phyloP scores from a whole-genome alignment of 2,113 vertebrate species.

The Pteronura brasiliensis region DNA sequence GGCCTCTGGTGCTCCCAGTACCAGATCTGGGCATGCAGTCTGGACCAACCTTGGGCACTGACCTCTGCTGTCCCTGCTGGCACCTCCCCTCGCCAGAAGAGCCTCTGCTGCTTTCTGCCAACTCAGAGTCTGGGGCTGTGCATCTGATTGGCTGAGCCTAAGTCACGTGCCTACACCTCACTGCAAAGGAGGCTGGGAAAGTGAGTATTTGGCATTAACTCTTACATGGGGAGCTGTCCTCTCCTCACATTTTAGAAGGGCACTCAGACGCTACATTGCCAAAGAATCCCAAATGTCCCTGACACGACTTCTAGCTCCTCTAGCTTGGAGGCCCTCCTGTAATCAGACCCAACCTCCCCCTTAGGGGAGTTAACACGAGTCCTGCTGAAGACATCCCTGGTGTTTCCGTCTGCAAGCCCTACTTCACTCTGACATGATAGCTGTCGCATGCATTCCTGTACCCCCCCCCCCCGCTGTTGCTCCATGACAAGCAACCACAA shows the following conservation, averaged over 20 bases:
- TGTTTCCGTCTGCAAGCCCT: not conserved
- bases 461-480: not conserved
- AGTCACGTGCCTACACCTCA: not conserved
- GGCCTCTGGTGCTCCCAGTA: not conserved
- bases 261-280: not conserved
- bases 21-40: too few relatives aligned
- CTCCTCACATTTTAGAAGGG: not conserved
- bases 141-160: not conserved
- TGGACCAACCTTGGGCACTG: not conserved
- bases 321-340: not conserved
- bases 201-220: not conserved
- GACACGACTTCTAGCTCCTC: not conserved
- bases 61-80: not conserved
- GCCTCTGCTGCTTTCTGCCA: not conserved
- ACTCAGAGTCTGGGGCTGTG: not conserved
- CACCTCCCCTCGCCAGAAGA: not conserved
- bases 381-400: not conserved
- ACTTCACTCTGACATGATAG: not conserved
- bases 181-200: not conserved
- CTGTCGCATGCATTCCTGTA: not conserved
- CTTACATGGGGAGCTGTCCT: not conserved
- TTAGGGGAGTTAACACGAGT: not conserved
- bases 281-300: not conserved
- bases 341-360: not conserved
- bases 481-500: not conserved